These are phyloP conservation scores for Condylura cristata DNA, from an alignment of 2,113 vertebrate species.

Conservation along the genomic window DNA sequence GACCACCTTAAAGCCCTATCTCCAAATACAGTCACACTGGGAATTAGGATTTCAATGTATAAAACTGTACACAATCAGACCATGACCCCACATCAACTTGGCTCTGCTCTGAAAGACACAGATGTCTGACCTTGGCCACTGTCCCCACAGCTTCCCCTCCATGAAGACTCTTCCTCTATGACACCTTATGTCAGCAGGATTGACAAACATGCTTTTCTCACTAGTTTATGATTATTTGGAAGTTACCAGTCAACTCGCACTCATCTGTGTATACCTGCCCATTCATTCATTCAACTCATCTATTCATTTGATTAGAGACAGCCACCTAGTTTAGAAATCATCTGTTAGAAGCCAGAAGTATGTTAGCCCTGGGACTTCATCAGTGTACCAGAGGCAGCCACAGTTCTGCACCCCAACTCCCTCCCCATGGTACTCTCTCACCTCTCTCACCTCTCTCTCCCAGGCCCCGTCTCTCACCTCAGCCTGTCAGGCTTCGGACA, in stretches of 20 bases:
- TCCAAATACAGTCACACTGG: background rate
- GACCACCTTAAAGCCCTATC: background rate
- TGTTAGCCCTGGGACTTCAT: background rate
- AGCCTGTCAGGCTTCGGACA: background rate
- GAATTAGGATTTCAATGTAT: background rate
- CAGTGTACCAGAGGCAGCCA: no score
- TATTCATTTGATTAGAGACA: background rate
- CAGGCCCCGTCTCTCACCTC: background rate
- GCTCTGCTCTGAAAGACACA: background rate
- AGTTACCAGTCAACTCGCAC: background rate
- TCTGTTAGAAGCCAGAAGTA: background rate
- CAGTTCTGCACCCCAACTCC: background rate
- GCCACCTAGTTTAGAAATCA: background rate
- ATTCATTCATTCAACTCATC: background rate
- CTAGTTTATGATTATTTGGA: background rate
- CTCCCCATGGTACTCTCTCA: background rate
- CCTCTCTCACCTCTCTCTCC: background rate
- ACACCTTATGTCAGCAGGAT: rapidly evolving
- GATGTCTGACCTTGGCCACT: background rate
- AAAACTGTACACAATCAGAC: background rate
- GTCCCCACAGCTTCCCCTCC: background rate
- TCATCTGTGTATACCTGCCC: background rate
- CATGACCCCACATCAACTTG: background rate
- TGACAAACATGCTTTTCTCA: background rate
- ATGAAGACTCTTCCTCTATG: background rate